A percentile compares a stretch with the other conserved stretches of the same genome.
phyloP scores from a whole-genome alignment of 2,113 vertebrate genomes.

The Jaculus jaculus region DNA sequence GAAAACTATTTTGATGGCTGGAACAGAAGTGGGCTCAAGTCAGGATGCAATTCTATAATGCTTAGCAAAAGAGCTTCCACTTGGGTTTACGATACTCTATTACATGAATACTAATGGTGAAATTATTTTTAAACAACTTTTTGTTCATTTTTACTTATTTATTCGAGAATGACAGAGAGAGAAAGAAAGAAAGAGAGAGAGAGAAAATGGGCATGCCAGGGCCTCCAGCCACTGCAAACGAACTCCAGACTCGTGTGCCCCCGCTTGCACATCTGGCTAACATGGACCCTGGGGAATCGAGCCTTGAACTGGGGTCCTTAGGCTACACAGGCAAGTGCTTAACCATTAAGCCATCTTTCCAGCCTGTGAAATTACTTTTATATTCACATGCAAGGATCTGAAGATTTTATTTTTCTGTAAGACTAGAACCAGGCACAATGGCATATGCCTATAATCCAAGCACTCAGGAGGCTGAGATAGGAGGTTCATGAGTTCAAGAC shows the following conservation, averaged over 20 bases:
- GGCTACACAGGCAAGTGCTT: no score
- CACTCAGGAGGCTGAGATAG: neutral
- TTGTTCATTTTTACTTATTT: no score
- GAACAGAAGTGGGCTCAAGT: constrained; percentile 10
- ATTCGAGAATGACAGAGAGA: no score
- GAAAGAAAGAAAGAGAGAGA: no score
- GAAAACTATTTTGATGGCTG: constrained; percentile 20
- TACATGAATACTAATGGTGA: neutral
- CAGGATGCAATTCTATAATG: neutral
- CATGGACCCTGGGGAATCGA: no score
- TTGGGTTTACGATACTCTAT: neutral
- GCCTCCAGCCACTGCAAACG: no score
- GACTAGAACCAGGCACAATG: constrained; percentile 8
- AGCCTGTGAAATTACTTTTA: constrained; percentile 6
- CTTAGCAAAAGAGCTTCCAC: constrained; percentile 6
- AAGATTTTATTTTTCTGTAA: constrained; percentile 21
- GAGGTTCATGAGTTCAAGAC: neutral
- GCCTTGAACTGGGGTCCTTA: no score
- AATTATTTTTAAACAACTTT: no score
- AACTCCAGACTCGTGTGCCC: no score
- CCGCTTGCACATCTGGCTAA: no score
- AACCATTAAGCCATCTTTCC: no score
- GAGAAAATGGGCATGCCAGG: no score
- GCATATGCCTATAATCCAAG: neutral
- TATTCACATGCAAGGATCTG: neutral